Evolutionary conservation across 2,888 invertebrate genomes (phyloP).

Genomic region (Sepioteuthis lessoniana): DNA sequence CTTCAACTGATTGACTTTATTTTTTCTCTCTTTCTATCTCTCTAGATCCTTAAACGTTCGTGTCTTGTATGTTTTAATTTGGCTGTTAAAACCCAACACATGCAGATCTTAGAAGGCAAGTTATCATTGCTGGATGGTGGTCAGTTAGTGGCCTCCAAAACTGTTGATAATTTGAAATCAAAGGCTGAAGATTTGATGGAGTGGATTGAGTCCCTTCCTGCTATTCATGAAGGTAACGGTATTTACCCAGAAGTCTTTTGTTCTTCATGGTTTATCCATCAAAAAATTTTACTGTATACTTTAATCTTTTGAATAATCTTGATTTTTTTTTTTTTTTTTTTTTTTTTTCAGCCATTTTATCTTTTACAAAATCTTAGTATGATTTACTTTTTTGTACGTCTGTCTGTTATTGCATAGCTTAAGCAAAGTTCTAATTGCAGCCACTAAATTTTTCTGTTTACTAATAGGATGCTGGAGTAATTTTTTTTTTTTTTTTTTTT

Average conservation of each 20-base stretch:
- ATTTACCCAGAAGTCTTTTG: not conserved
- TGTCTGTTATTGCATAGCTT: too few species aligned
- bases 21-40: not conserved
- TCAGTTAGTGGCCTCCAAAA: slow-evolving; percentile 57
- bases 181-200: not conserved
- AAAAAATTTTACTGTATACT: not conserved
- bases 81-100: not conserved
- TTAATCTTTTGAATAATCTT: not conserved
- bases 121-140: slow-evolving; percentile 81
- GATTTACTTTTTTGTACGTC: too few species aligned
- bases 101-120: slow-evolving; percentile 78
- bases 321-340: not conserved
- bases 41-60: not conserved
- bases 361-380: too few species aligned
- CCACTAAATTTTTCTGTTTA: too few species aligned
- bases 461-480: too few species aligned
- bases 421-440: too few species aligned
- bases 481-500: too few species aligned
- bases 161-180: not conserved
- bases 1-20: not conserved
- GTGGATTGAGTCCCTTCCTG: not conserved
- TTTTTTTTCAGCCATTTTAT: too few species aligned
- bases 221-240: not conserved
- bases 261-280: not conserved
- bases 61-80: not conserved